Base-by-base conservation (phyloP, 2,797 vertebrate species). In the Coregonus sp. region DNA sequence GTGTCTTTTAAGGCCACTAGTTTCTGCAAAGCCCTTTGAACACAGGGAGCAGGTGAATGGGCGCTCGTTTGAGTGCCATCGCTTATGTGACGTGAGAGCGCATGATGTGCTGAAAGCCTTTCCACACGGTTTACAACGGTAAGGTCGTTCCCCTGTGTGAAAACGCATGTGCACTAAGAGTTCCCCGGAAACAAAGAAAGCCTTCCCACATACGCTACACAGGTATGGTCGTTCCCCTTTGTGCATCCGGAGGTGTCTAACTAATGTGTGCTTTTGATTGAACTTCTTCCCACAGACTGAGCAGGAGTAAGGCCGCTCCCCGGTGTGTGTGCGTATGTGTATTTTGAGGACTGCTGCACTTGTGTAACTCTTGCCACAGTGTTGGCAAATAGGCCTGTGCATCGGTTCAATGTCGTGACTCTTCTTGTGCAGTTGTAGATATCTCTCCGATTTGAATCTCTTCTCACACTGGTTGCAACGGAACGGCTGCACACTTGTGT, bases 271-370 rank as follows among this genome's bases (percentile, higher is more conserved):
- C 35, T 7, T 12, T 25, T 69, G 68, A 15, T 12, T 70, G 20
- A 76, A 70, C 31, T 25, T 56, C 51, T 59, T 76, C 1, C 52
- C 75, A 40, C 75, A 76, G 4, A 69, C 3, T 5, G 75, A 20
- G 25, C 75, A 76, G 12, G 18, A 31, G 4, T 56, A 70, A 11
- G 75, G 75, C 0, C 67, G 31, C 29, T 76, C 75, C 29, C 75
- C 75, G 4, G 50, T 76, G 29, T 76, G 75, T 70, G 15, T 56
- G 51, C 75, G 33, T 52, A 59, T 1, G n/a, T 76, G 75, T 12
- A 61, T 1, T 20, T n/a, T 20, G 2, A 61, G 6, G 56, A 18
- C 56, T 1, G 56, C 18, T 4, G 18, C 2, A 20, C 56, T 18
- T 20, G 15, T 61, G 56, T 18, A 61, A 61, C 56, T 61, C 56